Evolutionary conservation across 2,888 invertebrate genomes (phyloP), one percentile per base, ranked within the genome.

Genomic region (Zhuqinia jingwanae): DNA sequence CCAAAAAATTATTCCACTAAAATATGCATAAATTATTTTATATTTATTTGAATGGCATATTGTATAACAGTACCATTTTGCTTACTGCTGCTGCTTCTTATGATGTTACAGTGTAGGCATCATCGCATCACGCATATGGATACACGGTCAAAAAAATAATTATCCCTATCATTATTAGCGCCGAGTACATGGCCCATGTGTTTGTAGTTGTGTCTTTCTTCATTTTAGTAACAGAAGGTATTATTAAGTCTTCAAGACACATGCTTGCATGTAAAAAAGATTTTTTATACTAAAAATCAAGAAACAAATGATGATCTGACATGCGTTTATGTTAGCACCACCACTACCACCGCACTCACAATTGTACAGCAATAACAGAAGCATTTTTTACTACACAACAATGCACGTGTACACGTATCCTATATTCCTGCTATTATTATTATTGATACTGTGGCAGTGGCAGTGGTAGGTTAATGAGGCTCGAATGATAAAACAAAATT

Each of bases 391-490:
- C n/a, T 36, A 42, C 36, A 36, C 30, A 22, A 27, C 30, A 45
- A 68, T 70, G 47, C 70, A 70, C 47, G 70, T 70, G 70, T 47
- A 70, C 47, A 47, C 47, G 70, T 70, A 68, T 68, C 22, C 45
- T 8, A 22, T 47, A 70, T 47, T 70, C 1, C 70, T 75, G 36
- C 53, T 75, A 75, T 75, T 56, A 27, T 53, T 56, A n/a, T n/a
- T n/a, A n/a, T n/a, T n/a, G n/a, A n/a, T n/a, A n/a, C n/a, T n/a
- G n/a, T n/a, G n/a, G n/a, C n/a, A 36, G 17, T 30, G 20, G 17
- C 53, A 53, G 75, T 45, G 85, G 79, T 85, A 79, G 79, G 85
- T 85, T 85, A 85, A 85, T 85, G 79, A 85, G 85, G 50, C 60
- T 79, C 47, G 70, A 73, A 79, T 85, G 79, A 85, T 78, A 58